Base-by-base conservation (phyloP, 2,113 vertebrate species). In the Martes martes region DNA sequence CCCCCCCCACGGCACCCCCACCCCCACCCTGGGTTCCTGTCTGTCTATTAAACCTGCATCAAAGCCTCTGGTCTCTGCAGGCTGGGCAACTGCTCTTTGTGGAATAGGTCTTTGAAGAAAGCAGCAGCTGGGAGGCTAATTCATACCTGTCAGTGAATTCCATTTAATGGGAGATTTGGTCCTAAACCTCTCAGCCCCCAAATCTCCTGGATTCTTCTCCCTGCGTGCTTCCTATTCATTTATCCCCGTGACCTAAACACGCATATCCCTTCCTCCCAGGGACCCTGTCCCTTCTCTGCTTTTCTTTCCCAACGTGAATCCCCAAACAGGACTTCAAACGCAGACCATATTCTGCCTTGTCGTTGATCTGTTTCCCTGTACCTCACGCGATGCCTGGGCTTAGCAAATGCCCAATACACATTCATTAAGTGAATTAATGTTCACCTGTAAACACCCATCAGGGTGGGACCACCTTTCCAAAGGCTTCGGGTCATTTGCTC, bases 121-220 rank as follows among this genome's bases (percentile, higher is more conserved):
- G 89, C 63, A 96, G 95, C 96, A 94, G 96, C 96, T 93, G 96
- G 89, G 95, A 98, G 97, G 97, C 92, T 96, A 96, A 97, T 95
- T 98, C 95, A 90, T n/a, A 71, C 26, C 90, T 93, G 94, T 87
- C 96, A 91, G 91, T 92, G 96, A 96, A 89, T 74, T 55, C 79
- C 63, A 6, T 78, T 94, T 95, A 91, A 86, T 36, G 76, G 87
- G 26, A 88, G 76, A 57, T 87, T 95, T 94, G 95, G 76, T 76
- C 84, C 80, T 57, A 96, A 21, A 78, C 14, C 33, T 94, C 91
- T 76, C 36, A 18, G 69, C 28, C 59, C 16, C 92, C 6, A 67
- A 65, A 95, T 95, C 71, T 93, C 76, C 88, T 92, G 76, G 55
- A 52, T 63, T 67, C 94, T 94, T 84, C 79, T 95, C 69, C 31